A percentile compares a stretch with the other conserved stretches of the same genome.
These are phyloP conservation scores for Pelusios castaneus DNA, from an alignment of 2,113 vertebrate species.

Conservation along the genomic window DNA sequence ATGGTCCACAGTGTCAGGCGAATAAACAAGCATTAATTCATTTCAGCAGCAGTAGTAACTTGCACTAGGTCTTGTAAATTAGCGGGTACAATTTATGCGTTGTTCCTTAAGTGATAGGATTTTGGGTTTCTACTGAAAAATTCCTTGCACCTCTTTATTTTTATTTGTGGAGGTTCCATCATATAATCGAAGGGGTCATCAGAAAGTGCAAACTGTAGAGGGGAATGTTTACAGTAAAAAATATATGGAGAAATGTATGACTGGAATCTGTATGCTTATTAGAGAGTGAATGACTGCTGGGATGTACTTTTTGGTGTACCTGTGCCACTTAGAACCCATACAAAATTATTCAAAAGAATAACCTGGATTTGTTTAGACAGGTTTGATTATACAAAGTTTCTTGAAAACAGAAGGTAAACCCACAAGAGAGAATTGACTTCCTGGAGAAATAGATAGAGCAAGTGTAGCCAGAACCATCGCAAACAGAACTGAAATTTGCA, in stretches of 20 bases:
- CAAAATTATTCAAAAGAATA: neutral
- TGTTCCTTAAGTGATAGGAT: neutral
- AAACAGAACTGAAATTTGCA: conserved; percentile 34
- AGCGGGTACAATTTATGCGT: conserved; percentile 47
- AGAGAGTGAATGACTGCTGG: neutral
- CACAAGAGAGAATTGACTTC: conserved; percentile 19
- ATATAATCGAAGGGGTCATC: conserved; percentile 32
- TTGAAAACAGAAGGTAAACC: neutral
- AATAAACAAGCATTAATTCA: conserved; percentile 55
- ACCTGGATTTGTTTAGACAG: accelerated
- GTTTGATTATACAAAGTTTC: neutral
- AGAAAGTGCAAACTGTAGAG: neutral
- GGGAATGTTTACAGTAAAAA: conserved; percentile 30
- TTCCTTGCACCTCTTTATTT: conserved; percentile 25
- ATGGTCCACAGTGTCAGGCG: conserved; percentile 24
- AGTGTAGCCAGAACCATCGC: accelerated
- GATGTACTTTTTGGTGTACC: neutral
- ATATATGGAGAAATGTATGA: neutral
- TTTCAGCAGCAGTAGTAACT: conserved; percentile 59
- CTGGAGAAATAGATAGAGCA: neutral
- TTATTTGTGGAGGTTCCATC: conserved; percentile 12
- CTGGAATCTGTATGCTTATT: neutral
- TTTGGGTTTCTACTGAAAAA: conserved; percentile 6
- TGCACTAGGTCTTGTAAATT: conserved; percentile 64
- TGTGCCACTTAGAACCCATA: conserved; percentile 5